phyloP scores from a whole-genome alignment of 2,113 vertebrate genomes.

The Megaleporinus macrocephalus region DNA sequence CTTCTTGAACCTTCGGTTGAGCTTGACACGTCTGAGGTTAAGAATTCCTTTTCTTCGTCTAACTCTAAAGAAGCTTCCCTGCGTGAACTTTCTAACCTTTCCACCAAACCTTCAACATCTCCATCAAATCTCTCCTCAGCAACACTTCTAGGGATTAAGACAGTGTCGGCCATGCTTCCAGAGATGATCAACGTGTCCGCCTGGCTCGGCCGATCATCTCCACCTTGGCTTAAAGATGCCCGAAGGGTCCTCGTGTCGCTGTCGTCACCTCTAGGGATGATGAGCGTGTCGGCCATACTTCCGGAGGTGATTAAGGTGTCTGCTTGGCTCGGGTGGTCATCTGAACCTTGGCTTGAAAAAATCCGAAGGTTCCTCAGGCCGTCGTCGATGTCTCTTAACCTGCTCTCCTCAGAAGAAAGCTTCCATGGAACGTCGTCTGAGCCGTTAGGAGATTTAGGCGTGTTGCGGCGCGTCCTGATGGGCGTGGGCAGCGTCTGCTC shows the following conservation, averaged over 20 bases:
- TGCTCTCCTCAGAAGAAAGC: neutral
- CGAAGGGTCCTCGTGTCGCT: neutral
- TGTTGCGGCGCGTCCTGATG: conserved; percentile 61
- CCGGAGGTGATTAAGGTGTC: conserved; percentile 47
- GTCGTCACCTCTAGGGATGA: conserved; percentile 56
- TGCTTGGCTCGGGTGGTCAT: conserved; percentile 52
- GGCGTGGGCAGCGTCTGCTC: conserved; percentile 72
- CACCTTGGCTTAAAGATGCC: neutral
- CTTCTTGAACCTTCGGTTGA: neutral
- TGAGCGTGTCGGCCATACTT: conserved; percentile 65
- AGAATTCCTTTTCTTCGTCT: neutral
- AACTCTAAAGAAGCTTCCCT: neutral
- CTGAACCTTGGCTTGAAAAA: conserved; percentile 32
- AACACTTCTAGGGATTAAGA: conserved; percentile 62
- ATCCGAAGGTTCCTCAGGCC: conserved; percentile 54
- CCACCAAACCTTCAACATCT: neutral
- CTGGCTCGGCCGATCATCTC: conserved; percentile 28
- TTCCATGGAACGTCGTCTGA: neutral
- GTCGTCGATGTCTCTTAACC: conserved; percentile 28
- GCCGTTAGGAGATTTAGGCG: conserved; percentile 44
- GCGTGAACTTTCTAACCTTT: neutral
- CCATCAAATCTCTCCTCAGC: conserved; percentile 17
- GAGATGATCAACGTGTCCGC: conserved; percentile 52
- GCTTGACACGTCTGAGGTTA: conserved; percentile 6
- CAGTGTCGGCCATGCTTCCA: conserved; percentile 61